Base-by-base conservation (phyloP, 1,140 invertebrate genomes). In the Solenopsis invicta region DNA sequence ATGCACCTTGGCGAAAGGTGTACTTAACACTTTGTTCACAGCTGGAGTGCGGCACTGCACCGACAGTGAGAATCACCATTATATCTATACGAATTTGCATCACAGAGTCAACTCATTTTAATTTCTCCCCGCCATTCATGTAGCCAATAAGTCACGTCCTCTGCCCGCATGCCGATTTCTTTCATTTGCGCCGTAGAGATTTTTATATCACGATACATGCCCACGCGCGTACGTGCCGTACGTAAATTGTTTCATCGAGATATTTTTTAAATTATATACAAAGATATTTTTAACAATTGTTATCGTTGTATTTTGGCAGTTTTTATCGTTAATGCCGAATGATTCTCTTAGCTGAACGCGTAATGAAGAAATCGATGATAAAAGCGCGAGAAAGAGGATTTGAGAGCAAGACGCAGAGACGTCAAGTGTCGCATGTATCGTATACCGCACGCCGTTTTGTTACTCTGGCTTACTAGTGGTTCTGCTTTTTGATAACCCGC, bases 21-120 rank as follows among this genome's bases (percentile, higher is more conserved):
- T 92, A 93, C 87, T 89, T 93, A 94, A 95, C 92, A 94, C 94
- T 93, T 94, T 94, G 92, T 95, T 94, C 93, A 93, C 92, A 95
- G 93, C 93, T 93, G 92, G 92, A 93, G 92, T 94, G 92, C 93
- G 81, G 94, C 92, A 94, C 93, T 94, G 94, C 93, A 95, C 94
- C 91, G 85, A 93, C 92, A 92, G 93, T 94, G 93, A 95, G 93
- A 94, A 87, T 88, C 91, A 92, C 92, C 88, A 91, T 89, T 80
- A 89, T 91, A 90, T 84, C 90, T 90, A 82, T 87, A 89, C 82
- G 90, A 78, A 91, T 85, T 69, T 87, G 89, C 66, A 78, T 87
- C 80, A 62, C 86, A 62, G 41, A 41, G 71, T 74, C 24, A 37
- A 88, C 37, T 92, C 89, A 92, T 93, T 88, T 91, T 92, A 80